phyloP scores from a whole-genome alignment of 2,888 invertebrate genomes.

The Pollenia amentaria region DNA sequence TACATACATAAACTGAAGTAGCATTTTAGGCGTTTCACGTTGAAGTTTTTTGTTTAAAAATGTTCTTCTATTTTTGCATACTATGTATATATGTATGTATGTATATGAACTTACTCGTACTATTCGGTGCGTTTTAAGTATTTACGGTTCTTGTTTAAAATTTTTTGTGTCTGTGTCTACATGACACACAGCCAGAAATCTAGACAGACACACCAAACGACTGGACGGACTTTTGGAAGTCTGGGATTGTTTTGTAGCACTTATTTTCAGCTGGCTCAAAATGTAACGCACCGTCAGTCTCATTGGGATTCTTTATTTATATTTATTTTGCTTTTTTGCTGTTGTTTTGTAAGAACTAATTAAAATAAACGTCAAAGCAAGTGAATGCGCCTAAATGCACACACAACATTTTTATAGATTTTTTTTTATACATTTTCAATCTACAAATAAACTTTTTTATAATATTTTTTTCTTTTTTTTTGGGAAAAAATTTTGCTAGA shows the following conservation, averaged over 20 bases:
- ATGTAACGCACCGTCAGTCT: constrained; percentile 76
- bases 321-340: constrained; percentile 40
- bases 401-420: constrained; percentile 72
- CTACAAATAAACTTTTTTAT: constrained; percentile 55
- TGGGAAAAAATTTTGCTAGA: constrained; percentile 5
- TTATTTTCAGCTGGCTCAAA: constrained; percentile 63
- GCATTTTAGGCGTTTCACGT: constrained; percentile 71
- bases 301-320: constrained; percentile 65
- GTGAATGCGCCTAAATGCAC: constrained; percentile 75
- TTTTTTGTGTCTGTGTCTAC: constrained; percentile 61
- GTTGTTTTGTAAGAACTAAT: constrained; percentile 76
- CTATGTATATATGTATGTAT: too few relatives aligned
- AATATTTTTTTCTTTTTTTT: constrained; percentile 45
- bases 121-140: constrained; percentile 67
- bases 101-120: constrained; percentile 32
- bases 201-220: constrained; percentile 28
- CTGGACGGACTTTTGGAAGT: constrained; percentile 37
- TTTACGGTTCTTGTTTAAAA: constrained; percentile 53
- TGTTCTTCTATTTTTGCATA: constrained; percentile 35
- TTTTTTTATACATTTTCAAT: constrained; percentile 40
- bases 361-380: constrained; percentile 78
- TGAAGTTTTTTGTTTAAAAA: constrained; percentile 59
- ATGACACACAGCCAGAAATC: constrained; percentile 52
- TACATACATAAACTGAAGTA: constrained; percentile 61
- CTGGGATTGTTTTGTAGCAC: constrained; percentile 23